Evolutionary conservation across 2,113 vertebrate species (phyloP), one percentile per base, ranked within the genome.

Genomic region (Cervus canadensis): DNA sequence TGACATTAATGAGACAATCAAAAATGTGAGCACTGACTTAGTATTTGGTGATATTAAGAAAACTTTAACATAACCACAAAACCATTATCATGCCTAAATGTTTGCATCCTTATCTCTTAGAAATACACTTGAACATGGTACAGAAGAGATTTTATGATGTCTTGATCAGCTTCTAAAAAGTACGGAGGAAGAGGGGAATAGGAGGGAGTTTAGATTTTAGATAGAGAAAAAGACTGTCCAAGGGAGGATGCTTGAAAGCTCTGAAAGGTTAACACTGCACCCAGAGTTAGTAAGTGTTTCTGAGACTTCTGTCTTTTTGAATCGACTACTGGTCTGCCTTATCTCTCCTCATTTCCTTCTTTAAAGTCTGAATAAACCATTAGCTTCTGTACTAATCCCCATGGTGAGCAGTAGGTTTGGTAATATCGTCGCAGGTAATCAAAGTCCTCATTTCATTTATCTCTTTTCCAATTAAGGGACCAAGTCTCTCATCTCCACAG

Each of bases 331-430:
- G 7, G 40, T 48, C 14, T 59, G 71, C 56, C 33, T 76, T 30
- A 0, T n/a, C 71, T 93, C 87, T 36, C 64, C 11, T 36, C 23
- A 17, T 79, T 50, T 36, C 9, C 0, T 8, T 56, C 81, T 87
- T 59, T 52, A 23, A 50, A 16, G 56, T 88, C 76, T 9, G 59
- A 62, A 59, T 43, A 48, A 83, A 23, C 82, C 33, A 36, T 36
- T 11, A 56, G 9, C 54, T 48, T 59, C 62, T 6, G 81, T 4
- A 17, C 62, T 2, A 4, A 14, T 30, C 87, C 62, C 50, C 1
- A 0, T 0, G 8, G 50, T 1, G 36, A 79, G 57, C 43, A 9
- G 0, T 0, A 7, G 9, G 16, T 8, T 36, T 28, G 54, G 79
- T 2, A 12, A 30, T 8, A 2, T 14, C 0, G 16, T 14, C 19